Evolutionary conservation across 2,797 vertebrate species (phyloP), one percentile per base, ranked within the genome.

Genomic region (Acanthurus tractus): DNA sequence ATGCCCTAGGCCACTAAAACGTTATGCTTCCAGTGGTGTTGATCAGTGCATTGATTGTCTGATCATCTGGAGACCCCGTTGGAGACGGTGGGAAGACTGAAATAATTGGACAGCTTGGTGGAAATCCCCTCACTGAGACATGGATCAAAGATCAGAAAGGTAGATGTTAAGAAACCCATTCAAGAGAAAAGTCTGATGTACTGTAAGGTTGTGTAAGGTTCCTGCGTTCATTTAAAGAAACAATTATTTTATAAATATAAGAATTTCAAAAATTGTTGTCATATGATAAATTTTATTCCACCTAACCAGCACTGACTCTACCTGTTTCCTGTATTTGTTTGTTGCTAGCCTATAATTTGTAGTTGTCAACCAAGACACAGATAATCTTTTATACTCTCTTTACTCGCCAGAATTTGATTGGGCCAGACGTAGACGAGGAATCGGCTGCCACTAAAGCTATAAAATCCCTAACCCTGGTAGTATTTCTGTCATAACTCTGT

Each of bases 101-200:
- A 87, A 92, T 91, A 91, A 93, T 92, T 91, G 87, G 87, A 85
- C 56, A 73, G 81, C 69, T 63, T 50, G 56, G 61, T 53, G 61
- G 57, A 87, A 92, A 85, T 72, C 73, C 44, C 48, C 55, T 63
- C 70, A 22, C 78, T 68, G 70, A 75, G 79, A 72, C 63, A 71
- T 63, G 70, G 79, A 86, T 86, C 78, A 84, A 74, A 55, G 85
- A 82, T 84, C 83, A 82, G 44, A 84, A 65, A 54, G 52, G 78
- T 59, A 36, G 70, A 73, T 70, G 55, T 49, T 34, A 58, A 54
- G 50, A 17, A 62, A 59, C 53, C 71, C 50, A 50, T 54, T 80
- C 14, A 53, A 63, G 56, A 76, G 12, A 36, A 64, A 42, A 7
- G 29, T 62, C 38, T 18, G 61, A 34, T 79, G 34, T 38, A 44